Percentiles rank a stretch among this genome's conserved stretches.
Evolutionary conservation across 1,140 invertebrate species (phyloP).

Genomic region (Drosophila sproati): DNA sequence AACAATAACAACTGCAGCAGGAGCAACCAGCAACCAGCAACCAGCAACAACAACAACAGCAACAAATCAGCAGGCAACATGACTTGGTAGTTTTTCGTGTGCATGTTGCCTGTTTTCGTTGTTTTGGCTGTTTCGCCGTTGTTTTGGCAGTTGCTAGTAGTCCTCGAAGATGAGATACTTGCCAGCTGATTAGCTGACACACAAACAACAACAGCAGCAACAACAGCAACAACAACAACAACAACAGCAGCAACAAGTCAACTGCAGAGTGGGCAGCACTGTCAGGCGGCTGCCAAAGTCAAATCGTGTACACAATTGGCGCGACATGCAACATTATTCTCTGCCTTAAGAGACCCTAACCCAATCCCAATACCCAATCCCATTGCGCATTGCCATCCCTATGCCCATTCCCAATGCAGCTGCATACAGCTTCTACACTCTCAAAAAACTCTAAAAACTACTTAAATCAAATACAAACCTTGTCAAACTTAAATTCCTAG

Average conservation of each 20-base stretch:
- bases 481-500: too few relatives aligned
- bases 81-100: slow-evolving; percentile 82
- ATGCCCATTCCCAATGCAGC: slow-evolving; percentile 28
- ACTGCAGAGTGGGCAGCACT: slow-evolving; percentile 75
- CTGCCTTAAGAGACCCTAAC: slow-evolving; percentile 37
- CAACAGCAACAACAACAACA: slow-evolving; percentile 47
- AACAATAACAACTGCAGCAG: slow-evolving; percentile 40
- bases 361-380: slow-evolving; percentile 8
- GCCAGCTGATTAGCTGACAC: slow-evolving; percentile 83
- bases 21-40: slow-evolving; percentile 49
- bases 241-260: slow-evolving; percentile 51
- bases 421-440: slow-evolving; percentile 1
- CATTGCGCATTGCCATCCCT: slow-evolving; percentile 13
- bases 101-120: slow-evolving; percentile 66
- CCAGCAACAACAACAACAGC: slow-evolving; percentile 46
- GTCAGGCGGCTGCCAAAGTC: slow-evolving; percentile 81
- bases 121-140: slow-evolving; percentile 59
- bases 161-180: slow-evolving; percentile 84
- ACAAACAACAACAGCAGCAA: slow-evolving; percentile 58
- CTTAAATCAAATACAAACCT: too few relatives aligned
- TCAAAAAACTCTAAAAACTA: not conserved
- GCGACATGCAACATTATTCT: slow-evolving; percentile 83
- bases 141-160: slow-evolving; percentile 82
- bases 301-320: slow-evolving; percentile 84
- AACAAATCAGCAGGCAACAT: slow-evolving; percentile 62